Base-by-base conservation (phyloP, 2,113 vertebrate species). In the Tetrax tetrax region DNA sequence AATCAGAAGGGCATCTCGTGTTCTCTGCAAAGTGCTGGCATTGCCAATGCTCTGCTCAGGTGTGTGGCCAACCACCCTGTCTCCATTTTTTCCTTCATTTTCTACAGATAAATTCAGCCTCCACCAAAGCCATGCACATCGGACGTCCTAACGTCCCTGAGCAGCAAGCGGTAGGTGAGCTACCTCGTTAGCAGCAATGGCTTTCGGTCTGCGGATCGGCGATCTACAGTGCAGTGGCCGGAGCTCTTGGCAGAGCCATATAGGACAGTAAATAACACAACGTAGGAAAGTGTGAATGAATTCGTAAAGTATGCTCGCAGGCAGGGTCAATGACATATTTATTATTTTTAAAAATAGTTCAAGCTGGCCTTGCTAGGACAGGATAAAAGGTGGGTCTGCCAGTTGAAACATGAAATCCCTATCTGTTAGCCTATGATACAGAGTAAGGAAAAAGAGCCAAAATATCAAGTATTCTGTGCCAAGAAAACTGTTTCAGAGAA, bases 281-380 rank as follows among this genome's bases (percentile, higher is more conserved):
- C 61, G 86, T 5, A 63, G 87, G 85, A 81, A 96, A 86, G 41
- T 11, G 63, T 83, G 87, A 93, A 94, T 74, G 83, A 90, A 94
- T 96, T 93, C 8, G 2, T 68, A 92, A 96, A 97, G 60, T 48
- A 74, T 84, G 71, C 38, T 89, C 95, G 38, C 35, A 95, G 93
- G 78, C 71, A 90, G 79, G 90, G 64, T 87, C 93, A 95, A 86
- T 80, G 68, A 66, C 15, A 16, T 90, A 80, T 95, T 93, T 95
- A 94, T 96, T 87, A 92, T 81, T 53, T 95, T 93, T 61, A 96
- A 96, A 97, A 92, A 89, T 10, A 90, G 72, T 96, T 96, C 84
- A 91, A 93, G 77, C 23, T 35, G 76, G 81, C 81, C 87, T 95
- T 92, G 60, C 80, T 88, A 83, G 92, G 95, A 70, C 53, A 95